Conservation (phyloP, 2,113 vertebrate species). For the Heliornis fulica region DNA sequence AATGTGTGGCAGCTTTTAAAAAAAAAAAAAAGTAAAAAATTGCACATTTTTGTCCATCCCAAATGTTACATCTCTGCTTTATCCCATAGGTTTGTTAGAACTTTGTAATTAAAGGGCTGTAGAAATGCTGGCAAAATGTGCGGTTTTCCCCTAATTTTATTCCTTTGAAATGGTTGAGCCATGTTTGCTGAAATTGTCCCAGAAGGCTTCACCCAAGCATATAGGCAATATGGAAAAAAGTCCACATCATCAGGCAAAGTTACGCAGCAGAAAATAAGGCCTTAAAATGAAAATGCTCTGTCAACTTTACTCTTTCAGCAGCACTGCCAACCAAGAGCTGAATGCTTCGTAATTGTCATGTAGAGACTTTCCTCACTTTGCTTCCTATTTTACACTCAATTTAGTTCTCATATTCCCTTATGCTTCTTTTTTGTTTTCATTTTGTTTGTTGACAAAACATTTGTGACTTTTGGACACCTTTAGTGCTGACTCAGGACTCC, state of each 20-base stretch:
- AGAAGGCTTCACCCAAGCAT: neutral
- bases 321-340: neutral
- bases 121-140: neutral
- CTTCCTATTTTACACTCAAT: neutral
- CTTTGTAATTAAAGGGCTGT: neutral
- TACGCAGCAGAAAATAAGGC: neutral
- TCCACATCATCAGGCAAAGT: neutral
- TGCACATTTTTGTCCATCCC: neutral
- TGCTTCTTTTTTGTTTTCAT: neutral
- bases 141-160: neutral
- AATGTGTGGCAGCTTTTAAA: neutral
- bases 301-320: neutral
- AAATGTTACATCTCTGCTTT: neutral
- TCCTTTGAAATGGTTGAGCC: neutral
- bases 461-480: neutral
- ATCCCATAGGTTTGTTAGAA: neutral
- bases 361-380: neutral
- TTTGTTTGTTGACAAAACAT: neutral
- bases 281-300: neutral
- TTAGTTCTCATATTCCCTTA: neutral
- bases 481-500: neutral
- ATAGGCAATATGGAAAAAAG: neutral
- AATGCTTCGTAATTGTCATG: neutral
- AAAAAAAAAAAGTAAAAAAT: neutral
- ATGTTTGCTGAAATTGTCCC: neutral